phyloP scores from a whole-genome alignment of 2,888 invertebrate species.

The Andrena hattorfiana region DNA sequence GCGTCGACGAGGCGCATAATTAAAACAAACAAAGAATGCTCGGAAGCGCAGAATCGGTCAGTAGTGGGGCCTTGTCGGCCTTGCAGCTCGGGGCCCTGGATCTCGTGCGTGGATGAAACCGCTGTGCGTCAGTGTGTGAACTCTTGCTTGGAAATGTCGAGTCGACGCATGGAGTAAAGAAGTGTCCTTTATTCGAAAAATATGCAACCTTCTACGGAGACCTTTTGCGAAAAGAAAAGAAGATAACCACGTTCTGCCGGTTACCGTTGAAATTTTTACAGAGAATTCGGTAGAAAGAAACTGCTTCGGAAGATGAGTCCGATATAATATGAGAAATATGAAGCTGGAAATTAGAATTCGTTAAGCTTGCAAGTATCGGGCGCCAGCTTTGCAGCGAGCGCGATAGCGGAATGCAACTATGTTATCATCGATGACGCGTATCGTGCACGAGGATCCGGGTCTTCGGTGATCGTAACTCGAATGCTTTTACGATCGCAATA shows the following conservation, averaged over 20 bases:
- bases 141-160: background rate
- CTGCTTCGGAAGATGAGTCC: too few relatives aligned
- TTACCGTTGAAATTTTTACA: background rate
- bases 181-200: background rate
- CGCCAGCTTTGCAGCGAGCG: background rate
- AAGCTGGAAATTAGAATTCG: background rate
- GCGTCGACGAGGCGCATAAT: conserved; percentile 64
- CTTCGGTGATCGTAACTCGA: conserved; percentile 44
- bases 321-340: background rate
- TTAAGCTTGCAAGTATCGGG: background rate
- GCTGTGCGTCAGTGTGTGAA: background rate
- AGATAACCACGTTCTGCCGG: too few relatives aligned
- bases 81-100: conserved; percentile 57
- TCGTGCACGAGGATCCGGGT: conserved; percentile 51
- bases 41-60: conserved; percentile 65
- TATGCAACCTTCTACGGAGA: too few relatives aligned
- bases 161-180: background rate
- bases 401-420: conserved; percentile 20
- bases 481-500: conserved; percentile 51
- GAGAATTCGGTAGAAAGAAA: background rate
- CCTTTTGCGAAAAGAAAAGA: too few relatives aligned
- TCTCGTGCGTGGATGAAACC: conserved; percentile 47
- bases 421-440: conserved; percentile 49
- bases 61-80: conserved; percentile 69
- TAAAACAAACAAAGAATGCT: conserved; percentile 78